phyloP scores from a whole-genome alignment of 2,797 vertebrate species.

The Tangara arthus region DNA sequence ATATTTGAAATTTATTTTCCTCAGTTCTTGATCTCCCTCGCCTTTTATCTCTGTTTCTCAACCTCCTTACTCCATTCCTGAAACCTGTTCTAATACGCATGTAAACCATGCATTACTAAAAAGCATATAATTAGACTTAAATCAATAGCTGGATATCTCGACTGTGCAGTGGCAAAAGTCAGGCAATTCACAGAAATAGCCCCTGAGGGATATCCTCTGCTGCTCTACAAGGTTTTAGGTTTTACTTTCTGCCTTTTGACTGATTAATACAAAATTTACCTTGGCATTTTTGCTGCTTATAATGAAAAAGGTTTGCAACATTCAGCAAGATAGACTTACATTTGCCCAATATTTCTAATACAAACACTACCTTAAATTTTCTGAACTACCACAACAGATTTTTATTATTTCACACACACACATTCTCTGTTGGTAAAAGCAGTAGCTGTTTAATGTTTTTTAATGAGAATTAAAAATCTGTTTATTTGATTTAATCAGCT shows the following conservation, averaged over 20 bases:
- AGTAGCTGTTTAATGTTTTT: conserved; percentile 20
- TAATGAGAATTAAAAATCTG: conserved; percentile 51
- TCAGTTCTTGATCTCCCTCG: neutral
- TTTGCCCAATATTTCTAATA: conserved; percentile 45
- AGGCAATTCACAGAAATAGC: conserved; percentile 68
- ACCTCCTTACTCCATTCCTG: neutral
- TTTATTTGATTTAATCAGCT: conserved; percentile 55
- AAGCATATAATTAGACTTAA: conserved; percentile 73
- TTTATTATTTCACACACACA: neutral
- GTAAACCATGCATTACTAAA: conserved; percentile 75
- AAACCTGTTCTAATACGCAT: conserved; percentile 58
- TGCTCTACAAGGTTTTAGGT: conserved; percentile 62
- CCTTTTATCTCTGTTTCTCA: conserved; percentile 25
- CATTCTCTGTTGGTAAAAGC: neutral
- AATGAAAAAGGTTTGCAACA: conserved; percentile 71
- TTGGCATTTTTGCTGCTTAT: conserved; percentile 71
- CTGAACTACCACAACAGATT: conserved; percentile 18
- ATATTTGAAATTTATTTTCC: neutral
- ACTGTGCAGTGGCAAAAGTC: conserved; percentile 66
- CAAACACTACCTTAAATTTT: conserved; percentile 59
- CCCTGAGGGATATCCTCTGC: conserved; percentile 67
- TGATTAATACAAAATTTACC: conserved; percentile 76
- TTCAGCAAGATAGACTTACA: conserved; percentile 48
- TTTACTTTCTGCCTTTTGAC: conserved; percentile 73
- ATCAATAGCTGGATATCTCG: conserved; percentile 72